phyloP scores from a whole-genome alignment of 2,113 vertebrate genomes.

The Ophthalmolycus amberensis region DNA sequence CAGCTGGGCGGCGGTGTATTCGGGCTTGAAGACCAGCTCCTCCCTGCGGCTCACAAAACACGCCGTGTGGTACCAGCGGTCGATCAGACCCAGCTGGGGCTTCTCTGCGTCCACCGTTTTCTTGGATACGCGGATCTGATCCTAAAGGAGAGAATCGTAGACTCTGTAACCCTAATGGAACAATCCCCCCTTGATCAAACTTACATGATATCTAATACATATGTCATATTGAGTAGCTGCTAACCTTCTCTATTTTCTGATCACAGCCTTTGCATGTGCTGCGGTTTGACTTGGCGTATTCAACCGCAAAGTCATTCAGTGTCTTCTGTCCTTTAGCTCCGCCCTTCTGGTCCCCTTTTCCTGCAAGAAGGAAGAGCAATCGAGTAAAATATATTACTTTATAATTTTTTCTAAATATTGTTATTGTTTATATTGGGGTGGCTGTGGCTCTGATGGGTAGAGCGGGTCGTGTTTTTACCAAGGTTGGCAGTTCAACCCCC shows the following conservation, averaged over 20 bases:
- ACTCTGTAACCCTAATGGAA: background rate
- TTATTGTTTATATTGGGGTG: background rate
- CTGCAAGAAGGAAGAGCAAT: constrained; percentile 47
- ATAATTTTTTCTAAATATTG: background rate
- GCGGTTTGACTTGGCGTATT: constrained; percentile 97
- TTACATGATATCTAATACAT: background rate
- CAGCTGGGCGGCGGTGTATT: constrained; percentile 89
- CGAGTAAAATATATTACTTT: background rate
- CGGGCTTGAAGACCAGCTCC: constrained; percentile 89
- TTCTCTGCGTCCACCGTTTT: constrained; percentile 94
- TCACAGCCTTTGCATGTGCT: constrained; percentile 97
- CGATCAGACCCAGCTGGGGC: constrained; percentile 96
- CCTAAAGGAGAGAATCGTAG: constrained; percentile 78
- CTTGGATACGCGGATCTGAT: constrained; percentile 95
- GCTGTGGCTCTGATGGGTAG: no score
- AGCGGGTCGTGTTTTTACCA: no score
- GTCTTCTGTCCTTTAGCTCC: constrained; percentile 89
- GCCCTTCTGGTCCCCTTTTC: constrained; percentile 84
- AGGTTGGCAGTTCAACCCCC: no score
- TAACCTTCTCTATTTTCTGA: constrained; percentile 97
- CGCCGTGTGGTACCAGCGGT: constrained; percentile 96
- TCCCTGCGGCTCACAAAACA: constrained; percentile 92
- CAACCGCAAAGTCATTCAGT: constrained; percentile 91
- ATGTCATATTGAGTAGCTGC: background rate
- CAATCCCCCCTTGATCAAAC: background rate